Conservation (phyloP, 2,888 invertebrate species). For the Aleiodes testaceus region DNA sequence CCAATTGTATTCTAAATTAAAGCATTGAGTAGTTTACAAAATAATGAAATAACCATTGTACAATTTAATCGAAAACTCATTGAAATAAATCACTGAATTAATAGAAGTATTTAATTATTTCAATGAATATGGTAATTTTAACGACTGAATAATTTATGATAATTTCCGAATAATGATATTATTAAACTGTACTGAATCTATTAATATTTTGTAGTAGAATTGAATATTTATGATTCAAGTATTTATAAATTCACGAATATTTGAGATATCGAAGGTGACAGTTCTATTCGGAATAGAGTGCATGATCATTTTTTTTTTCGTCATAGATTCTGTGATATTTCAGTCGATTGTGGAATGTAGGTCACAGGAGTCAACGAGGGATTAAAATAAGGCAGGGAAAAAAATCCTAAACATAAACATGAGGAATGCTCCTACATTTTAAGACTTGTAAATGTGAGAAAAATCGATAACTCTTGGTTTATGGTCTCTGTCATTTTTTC, state of each 20-base stretch:
- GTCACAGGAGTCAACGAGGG: slow-evolving; percentile 27
- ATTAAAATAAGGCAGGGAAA: slow-evolving; percentile 18
- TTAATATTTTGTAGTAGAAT: background rate
- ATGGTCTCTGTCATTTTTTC: slow-evolving; percentile 41
- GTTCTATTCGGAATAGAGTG: too few relatives aligned
- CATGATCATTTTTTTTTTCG: background rate
- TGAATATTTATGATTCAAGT: too few relatives aligned
- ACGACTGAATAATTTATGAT: too few relatives aligned
- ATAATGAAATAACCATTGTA: background rate
- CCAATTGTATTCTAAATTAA: background rate
- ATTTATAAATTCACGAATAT: too few relatives aligned
- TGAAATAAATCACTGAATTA: slow-evolving; percentile 15
- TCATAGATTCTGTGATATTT: slow-evolving; percentile 1
- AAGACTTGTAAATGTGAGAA: slow-evolving; percentile 54
- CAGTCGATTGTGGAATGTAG: slow-evolving; percentile 7
- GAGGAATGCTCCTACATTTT: slow-evolving; percentile 52
- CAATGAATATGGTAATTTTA: background rate
- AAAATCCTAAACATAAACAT: slow-evolving; percentile 50
- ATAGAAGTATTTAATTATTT: slow-evolving; percentile 11
- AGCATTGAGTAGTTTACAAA: background rate
- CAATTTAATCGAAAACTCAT: background rate
- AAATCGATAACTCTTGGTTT: slow-evolving; percentile 60
- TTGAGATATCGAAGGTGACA: too few relatives aligned
- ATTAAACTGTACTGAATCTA: background rate
- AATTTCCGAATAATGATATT: background rate